Evolutionary conservation across 2,113 vertebrate genomes (phyloP).

Genomic region (Thamnaconus septentrionalis): DNA sequence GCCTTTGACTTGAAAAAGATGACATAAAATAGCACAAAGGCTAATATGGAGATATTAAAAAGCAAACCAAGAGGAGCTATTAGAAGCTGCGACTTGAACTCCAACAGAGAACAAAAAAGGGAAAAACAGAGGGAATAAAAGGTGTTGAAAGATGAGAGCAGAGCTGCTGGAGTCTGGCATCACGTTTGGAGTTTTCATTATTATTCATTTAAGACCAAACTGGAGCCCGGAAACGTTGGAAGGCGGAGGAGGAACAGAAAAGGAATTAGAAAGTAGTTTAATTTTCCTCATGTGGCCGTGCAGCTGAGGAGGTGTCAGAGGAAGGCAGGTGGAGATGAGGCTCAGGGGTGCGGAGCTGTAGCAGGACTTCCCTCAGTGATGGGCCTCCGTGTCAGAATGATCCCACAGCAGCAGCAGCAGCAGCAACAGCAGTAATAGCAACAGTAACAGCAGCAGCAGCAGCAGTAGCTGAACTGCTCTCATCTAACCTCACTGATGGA

Average conservation of each 20-base stretch:
- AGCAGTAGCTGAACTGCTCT: constrained; percentile 46
- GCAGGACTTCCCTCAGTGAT: too few relatives aligned
- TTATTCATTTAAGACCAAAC: constrained; percentile 10
- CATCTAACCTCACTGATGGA: constrained; percentile 79
- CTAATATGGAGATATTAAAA: constrained; percentile 64
- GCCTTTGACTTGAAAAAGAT: constrained; percentile 66
- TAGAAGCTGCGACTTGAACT: constrained; percentile 44
- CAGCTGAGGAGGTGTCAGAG: constrained; percentile 46
- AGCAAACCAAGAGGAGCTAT: constrained; percentile 40
- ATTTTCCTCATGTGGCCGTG: constrained; percentile 24
- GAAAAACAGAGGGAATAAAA: constrained; percentile 41
- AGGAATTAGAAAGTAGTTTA: too few relatives aligned
- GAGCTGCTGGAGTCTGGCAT: constrained; percentile 5
- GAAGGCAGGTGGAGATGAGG: constrained; percentile 21
- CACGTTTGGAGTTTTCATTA: constrained; percentile 19
- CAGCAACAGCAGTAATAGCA: too few relatives aligned
- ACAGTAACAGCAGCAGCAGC: too few relatives aligned
- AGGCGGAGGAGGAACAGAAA: neutral
- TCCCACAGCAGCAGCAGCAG: too few relatives aligned
- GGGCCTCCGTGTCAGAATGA: too few relatives aligned
- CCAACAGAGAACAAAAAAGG: constrained; percentile 38
- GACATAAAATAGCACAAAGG: constrained; percentile 61
- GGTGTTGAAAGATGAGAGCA: constrained; percentile 43
- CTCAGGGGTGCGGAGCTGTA: too few relatives aligned
- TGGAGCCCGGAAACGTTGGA: constrained; percentile 30